Evolutionary conservation across 2,113 vertebrate genomes (phyloP), one percentile per base, ranked within the genome.

Genomic region (Syngnathoides biaculeatus): DNA sequence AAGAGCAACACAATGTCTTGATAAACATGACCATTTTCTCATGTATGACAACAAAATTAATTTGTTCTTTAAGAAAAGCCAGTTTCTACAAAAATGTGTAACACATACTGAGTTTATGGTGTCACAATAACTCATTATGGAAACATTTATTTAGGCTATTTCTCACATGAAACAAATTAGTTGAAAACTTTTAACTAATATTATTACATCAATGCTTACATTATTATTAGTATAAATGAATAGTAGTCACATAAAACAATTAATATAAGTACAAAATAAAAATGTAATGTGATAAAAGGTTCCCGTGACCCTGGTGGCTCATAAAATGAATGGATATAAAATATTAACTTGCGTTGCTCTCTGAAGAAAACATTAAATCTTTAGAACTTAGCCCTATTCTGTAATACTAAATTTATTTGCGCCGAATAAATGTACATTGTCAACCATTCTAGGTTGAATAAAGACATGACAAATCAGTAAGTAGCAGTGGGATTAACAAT

Each of bases 231-330:
- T 55, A 55, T 24, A 1, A 77, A 90, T 91, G 87, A 86, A 85
- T 74, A 75, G 70, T 86, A 84, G 87, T 22, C 69, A 83, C 79
- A 85, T 76, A 67, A 73, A 82, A 71, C 81, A 78, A 86, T 86
- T 89, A 87, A 89, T 88, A 87, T 57, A 89, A 84, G 88, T 85
- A 82, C 82, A 72, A 84, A 82, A 86, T 87, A 83, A 87, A 87
- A 82, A 77, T 80, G 70, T 80, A 19, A 83, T n/a, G n/a, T n/a
- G n/a, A n/a, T n/a, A n/a, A n/a, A n/a, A n/a, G n/a, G n/a, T n/a
- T n/a, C n/a, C n/a, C n/a, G n/a, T n/a, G n/a, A n/a, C n/a, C n/a
- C n/a, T n/a, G n/a, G n/a, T n/a, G n/a, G n/a, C n/a, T n/a, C n/a
- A n/a, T n/a, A n/a, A n/a, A n/a, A n/a, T n/a, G n/a, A n/a, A n/a